Base-by-base conservation (phyloP, 2,888 invertebrate species). In the Lochmaea capreae region DNA sequence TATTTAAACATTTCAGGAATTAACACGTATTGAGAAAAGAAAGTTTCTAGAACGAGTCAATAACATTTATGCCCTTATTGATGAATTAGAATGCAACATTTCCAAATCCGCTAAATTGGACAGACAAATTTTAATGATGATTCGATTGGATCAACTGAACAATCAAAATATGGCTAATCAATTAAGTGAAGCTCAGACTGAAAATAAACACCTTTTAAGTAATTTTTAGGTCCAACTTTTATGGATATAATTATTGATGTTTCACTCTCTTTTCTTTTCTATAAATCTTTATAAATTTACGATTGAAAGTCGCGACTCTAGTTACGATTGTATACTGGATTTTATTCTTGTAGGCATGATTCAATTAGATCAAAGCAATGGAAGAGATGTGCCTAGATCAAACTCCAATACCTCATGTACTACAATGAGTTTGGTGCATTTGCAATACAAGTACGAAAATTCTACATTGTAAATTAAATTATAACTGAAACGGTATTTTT, bases 371-470 rank as follows among this genome's bases (percentile, higher is more conserved):
- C 74, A 74, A 46, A 71, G 69, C 1, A 73, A 67, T n/a, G 70
- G 70, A 54, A 75, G 65, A 61, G 61, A 62, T 12, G 33, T 74
- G 59, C 74, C 79, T 16, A 74, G 76, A 65, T 73, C 72, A 70
- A 71, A 73, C 59, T 73, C 79, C 49, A 81, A 85, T 10, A 86
- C 88, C 52, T 87, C 89, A n/a, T 89, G 88, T 87, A 89, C 90
- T 0, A 89, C 89, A 1, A 88, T 89, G 86, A 90, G 89, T 82
- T 88, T 90, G 77, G 88, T 89, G 9, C 89, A 89, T 80, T 84
- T 90, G 14, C 90, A 90, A 79, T 89, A 89, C 79, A 89, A 90
- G 89, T 90, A 82, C 87, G 88, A 85, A 9, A 71, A 70, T 26
- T 6, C 33, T 49, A 46, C 8, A 8, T 39, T 39, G 8, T 39